Evolutionary conservation across 2,888 invertebrate species (phyloP).

Genomic region (Ornithoptera priamus): DNA sequence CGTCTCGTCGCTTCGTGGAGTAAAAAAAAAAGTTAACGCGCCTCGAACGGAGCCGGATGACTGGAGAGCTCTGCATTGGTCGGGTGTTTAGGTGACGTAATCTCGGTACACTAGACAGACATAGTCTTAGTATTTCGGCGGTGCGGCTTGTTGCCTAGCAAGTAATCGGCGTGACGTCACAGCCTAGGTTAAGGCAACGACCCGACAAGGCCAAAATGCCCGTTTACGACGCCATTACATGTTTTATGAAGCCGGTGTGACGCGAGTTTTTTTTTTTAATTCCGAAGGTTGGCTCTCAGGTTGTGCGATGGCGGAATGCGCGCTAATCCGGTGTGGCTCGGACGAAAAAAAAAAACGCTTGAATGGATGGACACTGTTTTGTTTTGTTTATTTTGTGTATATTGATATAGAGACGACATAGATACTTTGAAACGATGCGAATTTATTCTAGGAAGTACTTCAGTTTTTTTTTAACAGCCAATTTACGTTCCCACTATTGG

Average conservation of each 20-base stretch:
- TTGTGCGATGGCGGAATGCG: slow-evolving; percentile 4
- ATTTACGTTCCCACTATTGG: too few relatives aligned
- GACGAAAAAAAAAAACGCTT: neutral
- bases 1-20: too few relatives aligned
- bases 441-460: too few relatives aligned
- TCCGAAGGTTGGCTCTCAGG: slow-evolving; percentile 35
- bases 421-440: too few relatives aligned
- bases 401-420: too few relatives aligned
- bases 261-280: slow-evolving; percentile 34
- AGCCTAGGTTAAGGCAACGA: slow-evolving; percentile 61
- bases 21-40: slow-evolving; percentile 1
- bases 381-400: slow-evolving; percentile 7
- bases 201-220: slow-evolving; percentile 61
- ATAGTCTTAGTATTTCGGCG: slow-evolving; percentile 20
- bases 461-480: too few relatives aligned
- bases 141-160: slow-evolving; percentile 38
- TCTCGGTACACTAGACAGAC: slow-evolving; percentile 16
- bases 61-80: slow-evolving; percentile 4
- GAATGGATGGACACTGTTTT: slow-evolving; percentile 7
- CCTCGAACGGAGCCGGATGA: slow-evolving; percentile 8
- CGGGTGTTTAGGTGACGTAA: slow-evolving; percentile 1
- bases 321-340: neutral
- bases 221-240: slow-evolving; percentile 50
- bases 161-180: slow-evolving; percentile 52
- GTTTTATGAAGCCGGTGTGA: slow-evolving; percentile 47